Evolutionary conservation across 2,888 invertebrate genomes (phyloP), one percentile per base, ranked within the genome.

Genomic region (Drosophila eohydei): DNA sequence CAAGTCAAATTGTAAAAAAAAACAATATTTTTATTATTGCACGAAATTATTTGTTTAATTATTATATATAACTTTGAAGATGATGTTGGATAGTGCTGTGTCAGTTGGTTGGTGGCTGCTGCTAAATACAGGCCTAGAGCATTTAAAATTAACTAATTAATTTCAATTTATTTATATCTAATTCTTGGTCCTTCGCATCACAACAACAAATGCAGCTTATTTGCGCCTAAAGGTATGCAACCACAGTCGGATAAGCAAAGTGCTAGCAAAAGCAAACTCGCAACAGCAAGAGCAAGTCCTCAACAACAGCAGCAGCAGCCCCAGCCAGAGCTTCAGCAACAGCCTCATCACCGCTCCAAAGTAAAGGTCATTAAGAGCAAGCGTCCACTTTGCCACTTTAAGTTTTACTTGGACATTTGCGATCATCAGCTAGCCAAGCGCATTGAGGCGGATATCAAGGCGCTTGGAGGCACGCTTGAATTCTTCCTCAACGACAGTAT

Each of bases 321-420:
- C 62, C 80, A 83, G 65, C 78, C 77, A 71, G 64, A 80, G 48
- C 82, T 56, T 30, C 72, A 80, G 86, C 74, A 74, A 60, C 81
- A 91, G 85, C 71, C 64, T 51, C 74, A 66, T 48, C 70, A 78
- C 56, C 74, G 84, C 57, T 55, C 80, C 52, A 89, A 88, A 87
- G 84, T 91, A 83, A 91, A 91, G 89, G 87, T 93, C 81, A 90
- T 93, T 79, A 94, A 93, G 85, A 93, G 93, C 80, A 92, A 93
- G 64, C 94, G 94, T 90, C 94, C 95, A 56, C 91, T 96, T 91
- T 94, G 94, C 87, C 95, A 95, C 92, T 95, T 95, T 90, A 95
- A 94, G 91, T 96, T 96, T 93, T 96, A 96, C 93, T 94, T 96
- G 94, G 96, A 96, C 91, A 94, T 96, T 86, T 95, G 95, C 93